phyloP scores from a whole-genome alignment of 2,113 vertebrate genomes.

The Python bivittatus region DNA sequence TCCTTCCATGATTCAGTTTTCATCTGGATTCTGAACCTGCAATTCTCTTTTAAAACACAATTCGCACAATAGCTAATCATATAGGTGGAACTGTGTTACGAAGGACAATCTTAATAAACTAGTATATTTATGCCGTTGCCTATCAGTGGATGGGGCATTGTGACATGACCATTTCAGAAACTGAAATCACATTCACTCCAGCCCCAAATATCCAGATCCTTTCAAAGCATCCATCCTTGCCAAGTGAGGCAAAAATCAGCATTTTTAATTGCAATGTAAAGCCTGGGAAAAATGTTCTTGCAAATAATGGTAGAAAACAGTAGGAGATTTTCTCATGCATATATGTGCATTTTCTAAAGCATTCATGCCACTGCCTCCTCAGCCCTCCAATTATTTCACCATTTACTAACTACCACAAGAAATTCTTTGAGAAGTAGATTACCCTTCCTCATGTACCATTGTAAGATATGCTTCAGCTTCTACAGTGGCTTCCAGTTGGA shows the following conservation, averaged over 20 bases:
- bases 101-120: neutral
- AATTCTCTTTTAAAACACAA: neutral
- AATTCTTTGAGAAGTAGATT: neutral
- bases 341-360: neutral
- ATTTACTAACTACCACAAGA: neutral
- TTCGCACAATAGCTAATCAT: neutral
- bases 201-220: neutral
- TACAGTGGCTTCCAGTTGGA: neutral
- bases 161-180: neutral
- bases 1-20: neutral
- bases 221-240: neutral
- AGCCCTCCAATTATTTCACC: neutral
- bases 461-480: neutral
- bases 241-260: neutral
- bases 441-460: neutral
- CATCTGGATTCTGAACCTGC: neutral
- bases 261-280: neutral
- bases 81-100: neutral
- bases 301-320: neutral
- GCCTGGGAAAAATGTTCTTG: neutral
- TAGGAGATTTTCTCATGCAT: neutral
- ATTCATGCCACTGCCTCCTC: neutral
- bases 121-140: neutral
- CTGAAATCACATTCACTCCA: neutral
- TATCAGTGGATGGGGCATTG: neutral